Conservation (phyloP, 2,888 invertebrate genomes). For the Chrysodeixis includens region DNA sequence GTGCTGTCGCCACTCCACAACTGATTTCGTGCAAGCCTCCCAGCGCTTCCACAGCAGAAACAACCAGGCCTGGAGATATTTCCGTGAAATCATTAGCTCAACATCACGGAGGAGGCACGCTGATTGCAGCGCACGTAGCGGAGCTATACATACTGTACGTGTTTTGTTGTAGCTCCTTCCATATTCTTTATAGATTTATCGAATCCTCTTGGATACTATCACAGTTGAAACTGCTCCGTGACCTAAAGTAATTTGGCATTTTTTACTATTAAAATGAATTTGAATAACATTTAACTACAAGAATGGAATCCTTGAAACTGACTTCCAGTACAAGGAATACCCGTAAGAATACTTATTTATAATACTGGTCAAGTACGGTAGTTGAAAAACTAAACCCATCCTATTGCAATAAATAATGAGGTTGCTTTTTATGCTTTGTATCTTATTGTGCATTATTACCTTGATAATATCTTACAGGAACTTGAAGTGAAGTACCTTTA, state of each 20-base stretch:
- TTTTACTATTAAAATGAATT: no score
- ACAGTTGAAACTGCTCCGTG: background rate
- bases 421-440: no score
- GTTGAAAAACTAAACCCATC: no score
- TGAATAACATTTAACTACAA: no score
- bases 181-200: background rate
- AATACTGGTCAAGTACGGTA: no score
- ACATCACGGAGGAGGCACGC: background rate
- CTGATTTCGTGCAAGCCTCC: background rate
- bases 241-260: background rate
- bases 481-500: no score
- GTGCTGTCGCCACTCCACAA: background rate
- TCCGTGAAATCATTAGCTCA: background rate
- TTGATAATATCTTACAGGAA: no score
- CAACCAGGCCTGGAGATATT: background rate
- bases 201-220: background rate
- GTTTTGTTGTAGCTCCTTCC: background rate
- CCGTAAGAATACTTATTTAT: no score
- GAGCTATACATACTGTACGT: background rate
- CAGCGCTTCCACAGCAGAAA: background rate
- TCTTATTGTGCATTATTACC: no score
- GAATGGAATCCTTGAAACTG: no score
- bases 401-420: no score
- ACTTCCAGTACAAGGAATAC: no score
- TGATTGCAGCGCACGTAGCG: background rate